Conservation (phyloP, 2,797 vertebrate genomes). For the Sebastes melanostomus region DNA sequence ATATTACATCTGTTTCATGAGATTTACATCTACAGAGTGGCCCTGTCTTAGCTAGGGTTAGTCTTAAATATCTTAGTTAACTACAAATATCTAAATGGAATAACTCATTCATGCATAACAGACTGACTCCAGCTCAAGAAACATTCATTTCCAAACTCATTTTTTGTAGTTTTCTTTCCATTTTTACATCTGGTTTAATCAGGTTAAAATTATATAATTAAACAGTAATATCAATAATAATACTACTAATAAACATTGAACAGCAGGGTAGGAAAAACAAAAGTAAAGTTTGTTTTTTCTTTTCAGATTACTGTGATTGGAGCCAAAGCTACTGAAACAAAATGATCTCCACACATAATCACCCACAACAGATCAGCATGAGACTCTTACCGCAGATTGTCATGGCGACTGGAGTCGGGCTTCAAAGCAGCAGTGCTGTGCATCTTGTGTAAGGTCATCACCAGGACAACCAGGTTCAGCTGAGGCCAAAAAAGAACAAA, state of each 20-base stretch:
- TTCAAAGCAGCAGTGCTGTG: conserved; percentile 90
- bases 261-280: background rate
- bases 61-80: background rate
- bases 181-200: background rate
- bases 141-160: background rate
- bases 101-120: background rate
- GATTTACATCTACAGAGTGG: background rate
- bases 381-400: conserved; percentile 89
- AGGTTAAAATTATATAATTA: background rate
- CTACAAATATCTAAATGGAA: background rate
- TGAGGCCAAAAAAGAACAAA: conserved; percentile 50
- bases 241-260: background rate
- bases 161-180: background rate
- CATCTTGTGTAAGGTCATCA: conserved; percentile 93
- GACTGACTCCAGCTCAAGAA: background rate
- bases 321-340: background rate
- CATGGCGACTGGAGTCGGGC: conserved; percentile 92
- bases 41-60: background rate
- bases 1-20: background rate
- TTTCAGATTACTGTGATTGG: no score
- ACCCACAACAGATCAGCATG: background rate
- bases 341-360: background rate
- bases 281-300: background rate
- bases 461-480: conserved; percentile 90
- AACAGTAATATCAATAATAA: background rate